phyloP scores from a whole-genome alignment of 2,113 vertebrate species.

The Elephas maximus region DNA sequence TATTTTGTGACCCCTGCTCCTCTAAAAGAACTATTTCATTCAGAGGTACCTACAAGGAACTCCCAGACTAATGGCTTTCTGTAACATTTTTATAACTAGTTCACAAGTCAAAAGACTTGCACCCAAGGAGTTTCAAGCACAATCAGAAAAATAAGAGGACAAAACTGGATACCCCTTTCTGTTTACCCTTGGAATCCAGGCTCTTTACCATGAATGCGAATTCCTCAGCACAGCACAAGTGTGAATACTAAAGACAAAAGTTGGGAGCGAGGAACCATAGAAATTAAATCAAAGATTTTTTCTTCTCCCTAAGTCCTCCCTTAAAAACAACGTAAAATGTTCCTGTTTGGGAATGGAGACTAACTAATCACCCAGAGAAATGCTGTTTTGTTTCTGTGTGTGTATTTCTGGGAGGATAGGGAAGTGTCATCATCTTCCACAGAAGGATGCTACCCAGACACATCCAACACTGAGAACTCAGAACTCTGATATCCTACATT shows the following conservation, averaged over 20 bases:
- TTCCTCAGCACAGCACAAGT: not conserved
- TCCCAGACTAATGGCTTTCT: not conserved
- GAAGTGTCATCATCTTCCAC: not conserved
- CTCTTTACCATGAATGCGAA: not conserved
- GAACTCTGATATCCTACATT: not conserved
- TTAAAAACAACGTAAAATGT: constrained; percentile 13
- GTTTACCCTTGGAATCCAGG: not conserved
- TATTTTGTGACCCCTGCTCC: not conserved
- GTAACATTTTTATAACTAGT: not conserved
- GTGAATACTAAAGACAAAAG: not conserved
- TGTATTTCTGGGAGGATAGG: not conserved
- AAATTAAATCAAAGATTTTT: constrained; percentile 15
- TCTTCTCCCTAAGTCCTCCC: not conserved
- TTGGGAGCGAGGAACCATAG: not conserved
- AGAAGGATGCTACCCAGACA: not conserved
- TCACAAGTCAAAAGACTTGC: not conserved
- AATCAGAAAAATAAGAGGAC: not conserved
- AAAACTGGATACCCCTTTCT: constrained; percentile 12
- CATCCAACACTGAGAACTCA: not conserved
- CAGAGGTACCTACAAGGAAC: not conserved
- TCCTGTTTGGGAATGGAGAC: not conserved
- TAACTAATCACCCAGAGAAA: not conserved
- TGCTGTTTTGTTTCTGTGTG: not conserved
- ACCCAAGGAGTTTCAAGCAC: not conserved
- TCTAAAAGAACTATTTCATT: not conserved